Percentiles rank a stretch among this genome's conserved stretches.
These are phyloP conservation scores for Colaptes auratus DNA, from an alignment of 2,113 vertebrate species.

Conservation along the genomic window DNA sequence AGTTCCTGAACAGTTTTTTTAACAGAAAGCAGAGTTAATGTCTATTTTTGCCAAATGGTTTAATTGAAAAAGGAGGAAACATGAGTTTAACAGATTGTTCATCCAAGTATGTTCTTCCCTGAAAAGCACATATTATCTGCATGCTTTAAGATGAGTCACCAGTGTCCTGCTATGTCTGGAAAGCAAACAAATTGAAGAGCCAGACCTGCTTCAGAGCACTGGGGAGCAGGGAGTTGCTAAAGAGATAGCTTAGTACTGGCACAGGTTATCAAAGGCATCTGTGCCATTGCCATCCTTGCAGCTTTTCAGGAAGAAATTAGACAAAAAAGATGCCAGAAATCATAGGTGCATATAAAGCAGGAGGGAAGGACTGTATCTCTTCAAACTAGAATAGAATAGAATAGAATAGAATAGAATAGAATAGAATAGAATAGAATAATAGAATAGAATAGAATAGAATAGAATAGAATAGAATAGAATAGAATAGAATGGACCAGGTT, in stretches of 20 bases:
- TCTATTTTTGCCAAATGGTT: slow-evolving; percentile 50
- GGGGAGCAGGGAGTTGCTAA: not conserved
- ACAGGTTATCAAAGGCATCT: not conserved
- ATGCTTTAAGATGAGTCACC: slow-evolving; percentile 38
- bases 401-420: too few species aligned
- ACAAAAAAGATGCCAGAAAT: not conserved
- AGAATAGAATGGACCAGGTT: too few species aligned
- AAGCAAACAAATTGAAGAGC: not conserved
- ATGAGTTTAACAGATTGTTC: slow-evolving; percentile 44
- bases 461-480: too few species aligned
- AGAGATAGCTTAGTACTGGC: not conserved
- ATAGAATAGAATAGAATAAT: not conserved
- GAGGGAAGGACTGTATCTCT: not conserved
- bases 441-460: too few species aligned
- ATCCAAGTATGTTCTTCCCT: slow-evolving; percentile 34
- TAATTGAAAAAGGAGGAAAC: slow-evolving; percentile 50
- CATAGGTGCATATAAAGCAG: not conserved
- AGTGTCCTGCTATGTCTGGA: slow-evolving; percentile 4
- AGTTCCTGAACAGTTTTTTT: not conserved
- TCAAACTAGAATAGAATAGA: not conserved
- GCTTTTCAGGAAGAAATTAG: not conserved
- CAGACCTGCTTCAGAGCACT: slow-evolving; percentile 4
- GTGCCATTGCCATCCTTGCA: not conserved
- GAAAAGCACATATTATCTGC: slow-evolving; percentile 45
- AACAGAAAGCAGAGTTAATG: slow-evolving; percentile 31